Conservation (phyloP, 2,888 invertebrate genomes). For the Geotrupes spiniger region DNA sequence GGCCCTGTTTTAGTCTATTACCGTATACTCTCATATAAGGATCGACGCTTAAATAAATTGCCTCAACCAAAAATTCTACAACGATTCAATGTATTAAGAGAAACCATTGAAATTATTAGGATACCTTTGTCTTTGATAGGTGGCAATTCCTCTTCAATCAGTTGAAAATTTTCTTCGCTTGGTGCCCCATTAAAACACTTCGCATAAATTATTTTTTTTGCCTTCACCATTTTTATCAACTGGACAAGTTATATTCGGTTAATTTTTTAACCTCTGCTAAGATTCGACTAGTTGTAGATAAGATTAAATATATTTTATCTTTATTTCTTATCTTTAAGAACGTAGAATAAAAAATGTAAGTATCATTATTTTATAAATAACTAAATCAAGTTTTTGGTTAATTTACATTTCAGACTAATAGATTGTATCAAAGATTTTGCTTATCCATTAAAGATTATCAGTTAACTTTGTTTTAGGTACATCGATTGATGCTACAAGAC, state of each 20-base stretch:
- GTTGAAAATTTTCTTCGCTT: conserved; percentile 59
- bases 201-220: conserved; percentile 62
- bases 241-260: no score
- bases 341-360: no score
- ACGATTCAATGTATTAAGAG: conserved; percentile 21
- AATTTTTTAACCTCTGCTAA: no score
- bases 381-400: no score
- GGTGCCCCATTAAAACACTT: conserved; percentile 65
- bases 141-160: conserved; percentile 64
- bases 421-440: no score
- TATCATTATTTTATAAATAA: no score
- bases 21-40: conserved; percentile 68
- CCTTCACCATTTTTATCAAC: conserved; percentile 49
- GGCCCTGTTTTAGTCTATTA: conserved; percentile 54
- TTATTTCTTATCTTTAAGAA: no score
- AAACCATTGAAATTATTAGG: neutral
- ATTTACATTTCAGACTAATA: no score
- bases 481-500: conserved; percentile 79
- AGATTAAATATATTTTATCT: no score
- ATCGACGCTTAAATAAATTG: conserved; percentile 68
- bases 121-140: conserved; percentile 66
- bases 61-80: conserved; percentile 65
- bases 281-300: no score
- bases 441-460: neutral
- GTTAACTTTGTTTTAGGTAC: conserved; percentile 58